Conservation (phyloP, 2,888 invertebrate genomes). For the Deilephila porcellus region DNA sequence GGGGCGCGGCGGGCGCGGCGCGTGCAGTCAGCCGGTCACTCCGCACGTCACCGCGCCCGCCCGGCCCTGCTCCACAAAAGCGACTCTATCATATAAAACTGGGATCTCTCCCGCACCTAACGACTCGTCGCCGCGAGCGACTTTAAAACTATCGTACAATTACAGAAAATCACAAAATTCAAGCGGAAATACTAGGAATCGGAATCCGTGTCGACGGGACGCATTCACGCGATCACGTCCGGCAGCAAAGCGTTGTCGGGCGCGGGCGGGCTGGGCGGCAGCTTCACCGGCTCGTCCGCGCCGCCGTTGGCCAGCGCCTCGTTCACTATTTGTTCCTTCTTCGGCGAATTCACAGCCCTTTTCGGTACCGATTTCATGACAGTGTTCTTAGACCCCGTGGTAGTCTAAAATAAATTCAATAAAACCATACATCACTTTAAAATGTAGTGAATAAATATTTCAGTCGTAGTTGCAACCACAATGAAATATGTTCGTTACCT, state of each 20-base stretch:
- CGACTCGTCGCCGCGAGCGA: slow-evolving; percentile 69
- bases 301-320: slow-evolving; percentile 52
- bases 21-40: slow-evolving; percentile 34
- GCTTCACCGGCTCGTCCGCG: slow-evolving; percentile 61
- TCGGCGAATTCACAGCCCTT: slow-evolving; percentile 45
- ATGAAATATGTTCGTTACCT: slow-evolving; percentile 55
- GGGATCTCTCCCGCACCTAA: slow-evolving; percentile 81
- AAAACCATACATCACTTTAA: not conserved
- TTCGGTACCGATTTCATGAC: slow-evolving; percentile 57
- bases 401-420: slow-evolving; percentile 51
- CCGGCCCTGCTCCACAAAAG: slow-evolving; percentile 72
- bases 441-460: not conserved
- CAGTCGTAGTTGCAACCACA: too few relatives aligned
- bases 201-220: slow-evolving; percentile 43
- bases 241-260: slow-evolving; percentile 73
- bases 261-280: slow-evolving; percentile 81
- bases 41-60: slow-evolving; percentile 36
- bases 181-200: slow-evolving; percentile 84
- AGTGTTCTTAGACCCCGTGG: slow-evolving; percentile 55
- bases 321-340: slow-evolving; percentile 43
- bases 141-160: slow-evolving; percentile 81
- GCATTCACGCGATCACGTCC: slow-evolving; percentile 77
- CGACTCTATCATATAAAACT: slow-evolving; percentile 82
- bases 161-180: slow-evolving; percentile 84
- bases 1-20: slow-evolving; percentile 44